Evolutionary conservation across 2,113 vertebrate genomes (phyloP), one percentile per base, ranked within the genome.

Genomic region (Circaetus gallicus): DNA sequence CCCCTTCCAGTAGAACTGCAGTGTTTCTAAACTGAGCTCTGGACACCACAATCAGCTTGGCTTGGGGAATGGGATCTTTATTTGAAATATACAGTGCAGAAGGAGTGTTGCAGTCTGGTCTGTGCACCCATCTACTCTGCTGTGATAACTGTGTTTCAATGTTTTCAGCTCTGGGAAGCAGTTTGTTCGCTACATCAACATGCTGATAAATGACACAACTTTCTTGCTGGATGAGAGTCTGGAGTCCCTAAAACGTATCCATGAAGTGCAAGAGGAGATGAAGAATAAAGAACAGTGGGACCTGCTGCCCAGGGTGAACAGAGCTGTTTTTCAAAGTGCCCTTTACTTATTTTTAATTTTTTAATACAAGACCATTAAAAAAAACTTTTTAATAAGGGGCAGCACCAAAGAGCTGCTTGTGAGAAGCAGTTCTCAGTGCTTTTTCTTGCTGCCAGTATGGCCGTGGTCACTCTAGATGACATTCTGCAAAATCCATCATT

Each of bases 141-240:
- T 16, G 14, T 81, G 73, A 28, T 40, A 65, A 72, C 38, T 73
- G 90, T 69, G 42, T 32, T 95, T 88, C 88, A 3, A 28, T 97
- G 71, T 93, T 96, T 96, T 31, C 93, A 99, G 99, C 97, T 99
- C 99, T 63, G 99, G 99, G 94, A 99, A 99, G 98, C 99, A 99
- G 98, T 99, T 99, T 97, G 99, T 99, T 84, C 99, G 99, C 96
- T 99, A 99, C 92, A 99, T 99, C 98, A 99, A 99, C 98, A 99
- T 99, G 99, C 98, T 99, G 97, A 99, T 99, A 95, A 99, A 99
- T 36, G 99, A 99, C 98, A 99, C 99, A 28, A 99, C 99, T 63
- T 99, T 99, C 98, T 96, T 99, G 97, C 98, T 99, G 86, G 99
- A 99, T 42, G 99, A 99, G 97, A 99, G 99, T 93, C 98, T 99